These are phyloP conservation scores for Nomada flava DNA, from an alignment of 2,888 invertebrate genomes.

Conservation along the genomic window DNA sequence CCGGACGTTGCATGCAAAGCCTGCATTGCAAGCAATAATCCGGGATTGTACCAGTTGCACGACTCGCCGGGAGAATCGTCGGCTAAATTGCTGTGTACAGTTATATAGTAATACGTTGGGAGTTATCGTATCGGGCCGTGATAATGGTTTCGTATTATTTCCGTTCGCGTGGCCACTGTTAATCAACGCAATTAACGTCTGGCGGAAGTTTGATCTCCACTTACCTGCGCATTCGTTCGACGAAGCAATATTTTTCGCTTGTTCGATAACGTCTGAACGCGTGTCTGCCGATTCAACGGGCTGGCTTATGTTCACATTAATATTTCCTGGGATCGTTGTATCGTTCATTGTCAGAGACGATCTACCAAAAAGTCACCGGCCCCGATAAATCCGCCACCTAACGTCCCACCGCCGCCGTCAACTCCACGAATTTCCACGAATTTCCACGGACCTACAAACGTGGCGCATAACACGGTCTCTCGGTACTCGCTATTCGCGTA, in stretches of 20 bases:
- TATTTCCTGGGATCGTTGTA: too few relatives aligned
- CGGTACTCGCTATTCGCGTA: slow-evolving; percentile 37
- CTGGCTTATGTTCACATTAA: too few relatives aligned
- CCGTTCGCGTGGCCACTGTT: slow-evolving; percentile 15
- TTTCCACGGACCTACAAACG: background rate
- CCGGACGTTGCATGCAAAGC: slow-evolving; percentile 57
- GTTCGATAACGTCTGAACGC: background rate
- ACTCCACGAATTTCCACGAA: background rate
- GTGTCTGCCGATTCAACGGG: too few relatives aligned
- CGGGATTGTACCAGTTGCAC: slow-evolving; percentile 63
- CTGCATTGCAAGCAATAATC: slow-evolving; percentile 68
- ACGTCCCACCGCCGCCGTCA: background rate
- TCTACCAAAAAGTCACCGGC: too few relatives aligned
- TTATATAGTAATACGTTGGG: slow-evolving; percentile 38
- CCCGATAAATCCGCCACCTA: too few relatives aligned
- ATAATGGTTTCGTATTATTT: slow-evolving; percentile 49
- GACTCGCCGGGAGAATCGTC: slow-evolving; percentile 55
- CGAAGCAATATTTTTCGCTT: background rate
- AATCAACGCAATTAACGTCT: slow-evolving; percentile 27
- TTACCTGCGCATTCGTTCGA: background rate
- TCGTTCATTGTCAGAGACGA: too few relatives aligned
- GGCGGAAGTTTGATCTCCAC: slow-evolving; percentile 8
- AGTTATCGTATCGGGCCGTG: slow-evolving; percentile 41
- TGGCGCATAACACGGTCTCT: slow-evolving; percentile 20
- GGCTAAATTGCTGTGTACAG: slow-evolving; percentile 33